Base-by-base conservation (phyloP, 2,797 vertebrate species). In the Pseudochromis fuscus region DNA sequence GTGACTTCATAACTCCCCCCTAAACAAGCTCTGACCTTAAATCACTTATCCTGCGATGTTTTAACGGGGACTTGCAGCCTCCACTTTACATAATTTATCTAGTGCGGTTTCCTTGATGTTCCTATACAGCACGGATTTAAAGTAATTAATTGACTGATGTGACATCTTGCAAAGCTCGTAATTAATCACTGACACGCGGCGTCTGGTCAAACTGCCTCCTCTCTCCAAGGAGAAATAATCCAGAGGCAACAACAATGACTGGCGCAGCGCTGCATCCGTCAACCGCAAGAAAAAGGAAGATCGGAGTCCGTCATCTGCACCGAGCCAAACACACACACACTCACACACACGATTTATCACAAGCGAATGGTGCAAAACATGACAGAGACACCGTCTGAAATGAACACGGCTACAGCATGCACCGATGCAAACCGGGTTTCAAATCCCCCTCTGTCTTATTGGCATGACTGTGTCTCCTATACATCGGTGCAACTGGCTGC, bases 311-410 rank as follows among this genome's bases (percentile, higher is more conserved):
- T 67, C 72, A 38, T 75, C 77, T 73, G 67, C 77, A 50, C 24
- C 28, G 33, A 83, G 23, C 69, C 37, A 46, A 57, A 65, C 49
- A 30, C 27, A 23, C 51, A 18, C 13, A 37, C 38, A 38, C 33
- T 24, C 21, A 61, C 67, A 19, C 25, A 15, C 28, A 31, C 40
- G 27, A 59, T 58, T 61, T 40, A 52, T 19, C 3, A 57, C 19
- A 30, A 50, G 55, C 18, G 64, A 45, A 40, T 31, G 63, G 31
- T 37, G 72, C 64, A 82, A 82, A 82, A 70, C 86, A 89, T 91
- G 86, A 93, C 74, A 91, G 90, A 91, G 88, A 88, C 88, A 77
- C 63, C 4, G 71, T 72, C 67, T 89, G 71, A 86, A 90, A 89
- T 87, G 49, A 77, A 72, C 79, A 64, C 4, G 33, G 46, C 63